Conservation (phyloP, 2,888 invertebrate genomes). For the Acrobasis consociella region DNA sequence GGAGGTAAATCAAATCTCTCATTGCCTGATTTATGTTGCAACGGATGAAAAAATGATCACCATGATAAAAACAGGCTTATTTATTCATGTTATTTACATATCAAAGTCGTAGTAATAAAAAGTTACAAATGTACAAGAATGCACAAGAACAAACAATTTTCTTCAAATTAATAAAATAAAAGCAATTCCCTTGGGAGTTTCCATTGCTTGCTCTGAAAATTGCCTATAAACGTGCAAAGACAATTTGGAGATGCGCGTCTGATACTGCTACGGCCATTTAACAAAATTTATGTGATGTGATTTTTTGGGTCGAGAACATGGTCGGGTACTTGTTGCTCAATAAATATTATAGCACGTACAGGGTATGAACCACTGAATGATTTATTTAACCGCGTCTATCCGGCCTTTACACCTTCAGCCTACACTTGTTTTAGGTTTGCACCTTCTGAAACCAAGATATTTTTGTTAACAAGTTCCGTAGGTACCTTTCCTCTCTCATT, state of each 20-base stretch:
- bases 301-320: conserved; percentile 10
- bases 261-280: conserved; percentile 15
- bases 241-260: conserved; percentile 4
- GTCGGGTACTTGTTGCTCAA: conserved; percentile 15
- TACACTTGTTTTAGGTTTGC: conserved; percentile 9
- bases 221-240: neutral
- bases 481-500: no score
- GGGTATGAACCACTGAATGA: conserved; percentile 37
- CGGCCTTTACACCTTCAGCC: conserved; percentile 30
- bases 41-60: neutral
- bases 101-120: neutral
- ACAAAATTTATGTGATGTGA: conserved; percentile 16
- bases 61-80: neutral
- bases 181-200: neutral
- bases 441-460: neutral
- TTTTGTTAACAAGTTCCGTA: neutral
- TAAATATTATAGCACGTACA: conserved; percentile 37
- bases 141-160: neutral
- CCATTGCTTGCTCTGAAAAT: neutral
- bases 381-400: conserved; percentile 36
- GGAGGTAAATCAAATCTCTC: conserved; percentile 76
- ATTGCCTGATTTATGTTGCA: conserved; percentile 47
- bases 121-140: neutral
- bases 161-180: conserved; percentile 5
- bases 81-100: neutral